phyloP scores from a whole-genome alignment of 2,113 vertebrate genomes.

The Psittacara wagleri region DNA sequence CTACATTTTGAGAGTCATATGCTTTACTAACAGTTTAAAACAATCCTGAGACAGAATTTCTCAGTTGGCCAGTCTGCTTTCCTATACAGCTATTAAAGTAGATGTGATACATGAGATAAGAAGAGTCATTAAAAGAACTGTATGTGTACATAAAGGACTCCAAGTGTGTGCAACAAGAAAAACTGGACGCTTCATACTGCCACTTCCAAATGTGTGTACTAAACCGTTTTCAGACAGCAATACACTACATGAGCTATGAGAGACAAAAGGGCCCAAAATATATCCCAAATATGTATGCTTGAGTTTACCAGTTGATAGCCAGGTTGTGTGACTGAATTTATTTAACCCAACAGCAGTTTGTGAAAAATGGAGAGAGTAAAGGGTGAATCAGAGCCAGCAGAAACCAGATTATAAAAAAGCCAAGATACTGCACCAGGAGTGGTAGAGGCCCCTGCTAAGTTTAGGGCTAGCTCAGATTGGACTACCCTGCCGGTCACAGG shows the following conservation, averaged over 20 bases:
- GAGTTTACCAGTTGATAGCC: neutral
- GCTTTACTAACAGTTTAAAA: conserved; percentile 43
- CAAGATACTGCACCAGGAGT: neutral
- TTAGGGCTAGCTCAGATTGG: neutral
- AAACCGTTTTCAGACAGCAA: neutral
- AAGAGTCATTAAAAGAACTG: conserved; percentile 4
- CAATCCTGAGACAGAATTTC: conserved; percentile 25
- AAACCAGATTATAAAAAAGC: neutral
- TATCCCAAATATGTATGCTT: neutral
- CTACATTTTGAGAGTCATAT: conserved; percentile 20
- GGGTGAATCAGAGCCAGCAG: neutral
- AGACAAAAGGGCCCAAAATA: neutral
- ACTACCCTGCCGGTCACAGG: neutral
- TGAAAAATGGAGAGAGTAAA: neutral
- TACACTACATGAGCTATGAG: neutral
- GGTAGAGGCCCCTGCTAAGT: neutral
- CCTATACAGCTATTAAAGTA: conserved; percentile 35
- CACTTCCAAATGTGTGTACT: neutral
- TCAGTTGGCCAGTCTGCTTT: conserved; percentile 8
- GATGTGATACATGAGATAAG: neutral
- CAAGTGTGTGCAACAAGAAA: neutral
- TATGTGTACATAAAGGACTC: neutral
- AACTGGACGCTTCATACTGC: neutral
- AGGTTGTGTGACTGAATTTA: neutral
- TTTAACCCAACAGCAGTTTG: neutral